Conservation (phyloP, 2,797 vertebrate species). For the Eleutherodactylus coqui region DNA sequence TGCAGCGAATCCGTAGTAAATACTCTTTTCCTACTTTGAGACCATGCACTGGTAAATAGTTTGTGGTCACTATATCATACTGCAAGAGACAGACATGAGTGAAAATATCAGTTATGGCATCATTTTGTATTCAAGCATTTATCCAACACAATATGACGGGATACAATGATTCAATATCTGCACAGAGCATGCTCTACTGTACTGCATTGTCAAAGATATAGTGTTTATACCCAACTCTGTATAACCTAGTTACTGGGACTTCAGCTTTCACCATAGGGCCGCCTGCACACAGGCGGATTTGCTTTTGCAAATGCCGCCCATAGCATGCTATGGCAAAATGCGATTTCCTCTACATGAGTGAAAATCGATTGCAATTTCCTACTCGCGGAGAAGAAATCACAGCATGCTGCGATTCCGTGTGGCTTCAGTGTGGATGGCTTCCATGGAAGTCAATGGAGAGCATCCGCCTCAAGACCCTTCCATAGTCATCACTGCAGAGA, state of each 20-base stretch:
- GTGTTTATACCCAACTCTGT: background rate
- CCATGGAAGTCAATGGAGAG: too few relatives aligned
- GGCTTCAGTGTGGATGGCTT: too few relatives aligned
- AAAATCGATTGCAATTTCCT: too few relatives aligned
- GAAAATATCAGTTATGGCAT: background rate
- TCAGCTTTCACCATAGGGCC: too few relatives aligned
- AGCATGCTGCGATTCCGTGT: too few relatives aligned
- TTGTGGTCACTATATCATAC: constrained; percentile 67
- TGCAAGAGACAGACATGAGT: background rate
- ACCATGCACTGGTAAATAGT: constrained; percentile 84
- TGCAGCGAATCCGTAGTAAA: constrained; percentile 85
- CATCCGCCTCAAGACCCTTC: too few relatives aligned
- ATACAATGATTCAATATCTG: background rate
- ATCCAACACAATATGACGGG: background rate
- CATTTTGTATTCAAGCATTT: background rate
- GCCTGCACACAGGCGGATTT: too few relatives aligned
- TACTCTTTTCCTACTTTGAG: constrained; percentile 84
- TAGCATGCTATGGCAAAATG: too few relatives aligned
- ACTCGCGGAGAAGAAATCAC: too few relatives aligned
- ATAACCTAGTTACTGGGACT: background rate
- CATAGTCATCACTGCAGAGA: too few relatives aligned
- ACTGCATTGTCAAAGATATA: background rate
- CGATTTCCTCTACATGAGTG: too few relatives aligned
- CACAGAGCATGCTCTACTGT: background rate
- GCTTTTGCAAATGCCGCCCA: too few relatives aligned